Evolutionary conservation across 2,113 vertebrate genomes (phyloP).

Genomic region (Ia io): DNA sequence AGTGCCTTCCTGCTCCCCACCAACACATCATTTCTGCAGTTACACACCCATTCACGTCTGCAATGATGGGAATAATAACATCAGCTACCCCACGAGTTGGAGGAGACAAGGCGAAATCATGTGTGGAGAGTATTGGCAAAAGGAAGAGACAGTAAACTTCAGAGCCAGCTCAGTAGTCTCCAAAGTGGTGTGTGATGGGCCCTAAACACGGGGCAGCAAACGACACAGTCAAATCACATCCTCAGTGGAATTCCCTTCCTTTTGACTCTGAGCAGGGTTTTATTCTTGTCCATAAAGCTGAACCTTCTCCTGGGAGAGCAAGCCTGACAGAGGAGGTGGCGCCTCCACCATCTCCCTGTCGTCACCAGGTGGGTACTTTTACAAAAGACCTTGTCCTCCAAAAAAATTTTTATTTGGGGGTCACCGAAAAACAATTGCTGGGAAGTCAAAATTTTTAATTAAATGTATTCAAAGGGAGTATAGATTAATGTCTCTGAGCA

Average conservation of each 20-base stretch:
- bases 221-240: neutral
- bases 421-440: constrained; percentile 74
- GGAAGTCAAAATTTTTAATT: constrained; percentile 81
- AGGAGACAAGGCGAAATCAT: neutral
- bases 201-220: neutral
- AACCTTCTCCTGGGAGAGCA: neutral
- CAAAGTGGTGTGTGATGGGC: too few relatives aligned
- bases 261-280: neutral
- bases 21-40: neutral
- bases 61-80: neutral
- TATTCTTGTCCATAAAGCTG: neutral
- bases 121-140: neutral
- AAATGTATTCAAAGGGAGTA: constrained; percentile 75
- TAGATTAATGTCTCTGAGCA: constrained; percentile 78
- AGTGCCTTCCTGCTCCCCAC: neutral
- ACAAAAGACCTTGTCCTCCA: constrained; percentile 71
- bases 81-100: accelerated
- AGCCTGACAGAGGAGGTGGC: neutral
- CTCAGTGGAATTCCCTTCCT: accelerated
- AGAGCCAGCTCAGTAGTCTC: neutral
- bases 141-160: neutral
- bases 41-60: neutral
- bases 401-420: constrained; percentile 66
- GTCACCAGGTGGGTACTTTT: constrained; percentile 70
- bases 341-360: constrained; percentile 39